Conservation (phyloP, 2,797 vertebrate species). For the Pteronotus mesoamericanus region DNA sequence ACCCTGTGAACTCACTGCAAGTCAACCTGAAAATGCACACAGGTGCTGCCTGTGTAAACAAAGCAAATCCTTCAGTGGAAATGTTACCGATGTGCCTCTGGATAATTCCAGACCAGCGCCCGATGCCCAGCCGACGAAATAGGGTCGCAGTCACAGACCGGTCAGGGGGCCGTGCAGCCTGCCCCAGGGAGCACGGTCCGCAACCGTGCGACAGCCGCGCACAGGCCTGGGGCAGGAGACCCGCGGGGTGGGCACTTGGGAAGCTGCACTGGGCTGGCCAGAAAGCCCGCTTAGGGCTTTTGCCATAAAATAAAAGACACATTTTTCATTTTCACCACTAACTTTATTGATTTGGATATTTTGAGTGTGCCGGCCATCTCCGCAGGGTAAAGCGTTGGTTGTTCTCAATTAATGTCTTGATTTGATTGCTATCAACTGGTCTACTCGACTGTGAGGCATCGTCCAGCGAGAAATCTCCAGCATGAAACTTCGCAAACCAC, state of each 20-base stretch:
- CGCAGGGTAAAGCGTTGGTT: background rate
- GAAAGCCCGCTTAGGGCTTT: background rate
- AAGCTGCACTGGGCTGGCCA: too few relatives aligned
- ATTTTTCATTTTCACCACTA: background rate
- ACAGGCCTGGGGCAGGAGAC: background rate
- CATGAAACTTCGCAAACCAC: background rate
- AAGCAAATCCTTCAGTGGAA: background rate
- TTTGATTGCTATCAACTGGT: background rate
- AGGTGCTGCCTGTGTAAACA: background rate
- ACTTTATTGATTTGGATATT: background rate
- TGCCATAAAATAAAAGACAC: background rate
- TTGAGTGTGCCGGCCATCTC: background rate
- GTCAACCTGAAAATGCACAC: background rate
- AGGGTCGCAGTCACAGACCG: background rate
- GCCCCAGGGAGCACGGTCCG: fast-evolving
- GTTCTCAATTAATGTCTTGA: background rate
- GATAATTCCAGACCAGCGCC: background rate
- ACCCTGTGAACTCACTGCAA: background rate
- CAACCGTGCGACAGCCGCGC: fast-evolving
- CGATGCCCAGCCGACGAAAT: background rate
- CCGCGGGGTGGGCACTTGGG: fast-evolving
- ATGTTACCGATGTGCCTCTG: too few relatives aligned
- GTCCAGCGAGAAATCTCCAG: background rate
- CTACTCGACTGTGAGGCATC: too few relatives aligned
- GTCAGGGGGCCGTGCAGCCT: background rate